Evolutionary conservation across 2,797 vertebrate genomes (phyloP).

Genomic region (Coreius guichenoti): DNA sequence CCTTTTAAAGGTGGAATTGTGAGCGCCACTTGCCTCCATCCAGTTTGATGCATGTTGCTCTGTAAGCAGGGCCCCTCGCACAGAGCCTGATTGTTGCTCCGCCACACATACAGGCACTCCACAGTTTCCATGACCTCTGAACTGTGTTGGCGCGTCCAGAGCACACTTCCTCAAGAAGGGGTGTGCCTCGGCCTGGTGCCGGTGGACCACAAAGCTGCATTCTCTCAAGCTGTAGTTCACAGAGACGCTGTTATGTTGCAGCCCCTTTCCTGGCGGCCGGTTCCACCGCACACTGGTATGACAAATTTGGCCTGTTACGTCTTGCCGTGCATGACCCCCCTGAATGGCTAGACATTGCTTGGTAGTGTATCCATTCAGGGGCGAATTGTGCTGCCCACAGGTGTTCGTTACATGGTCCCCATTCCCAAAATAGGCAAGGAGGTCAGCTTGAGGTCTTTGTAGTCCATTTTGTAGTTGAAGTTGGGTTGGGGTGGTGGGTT

Average conservation of each 20-base stretch:
- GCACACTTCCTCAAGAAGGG: slow-evolving; percentile 70
- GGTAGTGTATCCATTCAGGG: slow-evolving; percentile 54
- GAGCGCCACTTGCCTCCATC: slow-evolving; percentile 64
- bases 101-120: slow-evolving; percentile 66
- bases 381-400: slow-evolving; percentile 26
- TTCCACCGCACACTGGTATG: slow-evolving; percentile 67
- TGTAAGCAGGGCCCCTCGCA: slow-evolving; percentile 63
- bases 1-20: slow-evolving; percentile 67
- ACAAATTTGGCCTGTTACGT: slow-evolving; percentile 61
- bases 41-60: slow-evolving; percentile 69
- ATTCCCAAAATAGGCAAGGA: slow-evolving; percentile 46
- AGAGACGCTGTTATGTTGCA: slow-evolving; percentile 62
- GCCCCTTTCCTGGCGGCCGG: slow-evolving; percentile 65
- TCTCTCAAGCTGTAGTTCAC: slow-evolving; percentile 67
- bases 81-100: slow-evolving; percentile 70
- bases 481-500: slow-evolving; percentile 69
- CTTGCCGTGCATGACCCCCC: slow-evolving; percentile 71
- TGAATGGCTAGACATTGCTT: slow-evolving; percentile 71
- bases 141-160: slow-evolving; percentile 60
- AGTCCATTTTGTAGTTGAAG: slow-evolving; percentile 76
- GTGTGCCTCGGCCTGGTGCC: slow-evolving; percentile 60
- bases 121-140: slow-evolving; percentile 69
- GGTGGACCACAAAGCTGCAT: slow-evolving; percentile 63
- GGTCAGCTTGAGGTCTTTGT: slow-evolving; percentile 67
- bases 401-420: slow-evolving; percentile 33